These are phyloP conservation scores for Arvicanthis niloticus DNA, from an alignment of 2,113 vertebrate species.

Conservation along the genomic window DNA sequence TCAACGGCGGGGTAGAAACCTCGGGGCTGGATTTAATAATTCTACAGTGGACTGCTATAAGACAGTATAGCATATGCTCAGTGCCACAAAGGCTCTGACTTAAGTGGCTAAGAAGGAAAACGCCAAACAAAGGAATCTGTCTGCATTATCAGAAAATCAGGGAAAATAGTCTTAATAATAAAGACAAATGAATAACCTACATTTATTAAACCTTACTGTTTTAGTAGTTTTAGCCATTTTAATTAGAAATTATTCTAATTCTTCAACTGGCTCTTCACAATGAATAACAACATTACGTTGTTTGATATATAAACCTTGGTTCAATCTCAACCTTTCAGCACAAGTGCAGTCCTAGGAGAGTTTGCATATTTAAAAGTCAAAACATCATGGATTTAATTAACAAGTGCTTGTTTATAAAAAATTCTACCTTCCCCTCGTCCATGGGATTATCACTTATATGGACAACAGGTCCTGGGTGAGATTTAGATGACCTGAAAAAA, in stretches of 20 bases:
- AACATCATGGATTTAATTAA: slow-evolving; percentile 8
- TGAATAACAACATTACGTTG: background rate
- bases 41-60: background rate
- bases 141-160: slow-evolving; percentile 41
- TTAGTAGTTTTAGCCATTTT: background rate
- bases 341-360: background rate
- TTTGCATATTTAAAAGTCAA: slow-evolving; percentile 41
- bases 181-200: slow-evolving; percentile 18
- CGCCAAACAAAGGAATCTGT: background rate
- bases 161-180: slow-evolving; percentile 11
- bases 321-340: background rate
- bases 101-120: background rate
- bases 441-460: slow-evolving; percentile 99
- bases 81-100: background rate
- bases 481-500: slow-evolving; percentile 95
- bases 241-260: background rate
- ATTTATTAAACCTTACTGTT: slow-evolving; percentile 21
- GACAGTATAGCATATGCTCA: background rate
- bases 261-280: slow-evolving; percentile 37
- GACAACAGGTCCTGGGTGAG: slow-evolving; percentile 98
- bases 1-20: too few species aligned
- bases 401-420: background rate
- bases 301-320: background rate
- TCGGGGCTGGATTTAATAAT: too few species aligned
- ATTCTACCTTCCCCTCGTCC: slow-evolving; percentile 98